Evolutionary conservation across 2,888 invertebrate genomes (phyloP).

Genomic region (Arctia plantaginis): DNA sequence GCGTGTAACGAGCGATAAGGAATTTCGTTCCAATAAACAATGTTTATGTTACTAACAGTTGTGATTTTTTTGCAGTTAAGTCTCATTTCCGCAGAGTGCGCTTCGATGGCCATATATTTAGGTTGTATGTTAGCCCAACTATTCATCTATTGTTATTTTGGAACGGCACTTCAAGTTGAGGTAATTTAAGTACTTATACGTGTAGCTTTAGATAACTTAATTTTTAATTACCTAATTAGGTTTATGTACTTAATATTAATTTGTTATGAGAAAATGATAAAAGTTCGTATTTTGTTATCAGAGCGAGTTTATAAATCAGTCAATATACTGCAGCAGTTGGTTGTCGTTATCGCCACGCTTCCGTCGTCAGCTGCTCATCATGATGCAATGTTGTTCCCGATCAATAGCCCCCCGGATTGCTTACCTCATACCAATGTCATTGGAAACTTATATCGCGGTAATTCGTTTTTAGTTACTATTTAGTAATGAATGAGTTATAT

Average conservation of each 20-base stretch:
- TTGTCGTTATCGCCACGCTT: slow-evolving; percentile 63
- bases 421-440: slow-evolving; percentile 73
- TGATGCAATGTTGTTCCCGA: slow-evolving; percentile 67
- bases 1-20: no score
- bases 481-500: neutral
- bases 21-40: neutral
- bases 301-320: slow-evolving; percentile 72
- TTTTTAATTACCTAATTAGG: neutral
- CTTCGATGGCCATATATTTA: slow-evolving; percentile 71
- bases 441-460: slow-evolving; percentile 75
- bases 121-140: slow-evolving; percentile 74
- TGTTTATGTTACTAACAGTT: neutral
- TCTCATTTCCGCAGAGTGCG: slow-evolving; percentile 69
- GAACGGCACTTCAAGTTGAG: slow-evolving; percentile 72
- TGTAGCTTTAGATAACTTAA: slow-evolving; percentile 1
- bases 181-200: slow-evolving; percentile 47
- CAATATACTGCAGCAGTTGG: slow-evolving; percentile 71
- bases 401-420: slow-evolving; percentile 67
- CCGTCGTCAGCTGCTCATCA: slow-evolving; percentile 67
- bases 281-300: slow-evolving; percentile 46
- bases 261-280: neutral
- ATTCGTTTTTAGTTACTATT: slow-evolving; percentile 9
- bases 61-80: slow-evolving; percentile 64
- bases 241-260: neutral
- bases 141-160: slow-evolving; percentile 77